Evolutionary conservation across 2,113 vertebrate species (phyloP).

Genomic region (Daphoenositta chrysoptera): DNA sequence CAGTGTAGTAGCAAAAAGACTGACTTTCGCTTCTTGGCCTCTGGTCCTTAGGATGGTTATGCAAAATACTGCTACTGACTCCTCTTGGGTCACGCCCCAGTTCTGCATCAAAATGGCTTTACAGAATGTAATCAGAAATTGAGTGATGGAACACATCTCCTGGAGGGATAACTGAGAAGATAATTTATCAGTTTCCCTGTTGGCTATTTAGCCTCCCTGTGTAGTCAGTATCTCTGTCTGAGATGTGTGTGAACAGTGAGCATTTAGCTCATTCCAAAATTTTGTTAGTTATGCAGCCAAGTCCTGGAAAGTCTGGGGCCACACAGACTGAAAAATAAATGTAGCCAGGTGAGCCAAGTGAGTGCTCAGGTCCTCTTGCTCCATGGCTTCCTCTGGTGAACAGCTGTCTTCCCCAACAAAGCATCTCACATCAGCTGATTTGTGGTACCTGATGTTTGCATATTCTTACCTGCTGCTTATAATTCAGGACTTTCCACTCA

Average conservation of each 20-base stretch:
- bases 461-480: neutral
- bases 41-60: neutral
- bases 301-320: neutral
- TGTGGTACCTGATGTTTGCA: neutral
- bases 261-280: neutral
- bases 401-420: neutral
- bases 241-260: neutral
- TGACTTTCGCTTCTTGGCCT: neutral
- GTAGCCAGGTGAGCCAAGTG: neutral
- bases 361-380: neutral
- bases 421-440: neutral
- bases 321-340: neutral
- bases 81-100: neutral
- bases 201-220: neutral
- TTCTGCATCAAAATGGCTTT: neutral
- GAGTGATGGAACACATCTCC: neutral
- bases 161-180: neutral
- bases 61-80: neutral
- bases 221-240: neutral
- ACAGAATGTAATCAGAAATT: neutral
- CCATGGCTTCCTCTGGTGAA: neutral
- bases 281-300: fast-evolving
- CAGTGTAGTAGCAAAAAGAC: neutral
- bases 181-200: neutral
- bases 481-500: neutral